phyloP scores from a whole-genome alignment of 2,888 invertebrate species.

The Pristionchus fissidentatus region DNA sequence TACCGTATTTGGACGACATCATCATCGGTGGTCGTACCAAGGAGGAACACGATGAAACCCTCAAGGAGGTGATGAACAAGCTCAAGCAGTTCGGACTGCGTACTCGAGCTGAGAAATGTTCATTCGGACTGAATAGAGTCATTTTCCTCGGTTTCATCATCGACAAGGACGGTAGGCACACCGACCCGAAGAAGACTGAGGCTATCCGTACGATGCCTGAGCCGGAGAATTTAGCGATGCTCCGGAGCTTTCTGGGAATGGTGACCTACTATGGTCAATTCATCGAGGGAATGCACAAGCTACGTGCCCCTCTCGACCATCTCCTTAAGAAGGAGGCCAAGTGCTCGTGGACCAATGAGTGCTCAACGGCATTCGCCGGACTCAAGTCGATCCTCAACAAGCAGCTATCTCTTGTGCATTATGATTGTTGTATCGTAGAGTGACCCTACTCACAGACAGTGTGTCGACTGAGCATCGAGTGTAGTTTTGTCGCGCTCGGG shows the following conservation, averaged over 20 bases:
- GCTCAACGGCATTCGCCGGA: conserved; percentile 54
- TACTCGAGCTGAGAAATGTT: conserved; percentile 52
- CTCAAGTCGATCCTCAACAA: conserved; percentile 65
- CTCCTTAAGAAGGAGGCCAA: conserved; percentile 55
- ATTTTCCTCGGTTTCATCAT: conserved; percentile 53
- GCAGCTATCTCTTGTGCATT: conserved; percentile 69
- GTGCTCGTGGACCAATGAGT: conserved; percentile 53
- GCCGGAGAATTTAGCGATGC: conserved; percentile 41
- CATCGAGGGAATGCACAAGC: no score
- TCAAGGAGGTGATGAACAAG: conserved; percentile 46
- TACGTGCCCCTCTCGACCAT: conserved; percentile 61
- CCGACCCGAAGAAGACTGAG: conserved; percentile 51
- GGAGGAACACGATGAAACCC: conserved; percentile 40
- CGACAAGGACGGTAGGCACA: conserved; percentile 48
- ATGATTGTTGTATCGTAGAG: no score
- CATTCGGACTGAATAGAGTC: conserved; percentile 49
- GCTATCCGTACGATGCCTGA: conserved; percentile 51
- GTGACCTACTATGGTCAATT: no score
- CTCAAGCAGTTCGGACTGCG: conserved; percentile 50
- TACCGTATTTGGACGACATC: no score
- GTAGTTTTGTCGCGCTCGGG: no score
- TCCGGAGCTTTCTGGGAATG: conserved; percentile 48
- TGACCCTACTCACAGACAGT: no score
- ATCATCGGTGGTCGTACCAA: conserved; percentile 42
- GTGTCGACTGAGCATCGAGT: no score